These are phyloP conservation scores for Dryobota labecula DNA, from an alignment of 2,888 invertebrate species.

Conservation along the genomic window DNA sequence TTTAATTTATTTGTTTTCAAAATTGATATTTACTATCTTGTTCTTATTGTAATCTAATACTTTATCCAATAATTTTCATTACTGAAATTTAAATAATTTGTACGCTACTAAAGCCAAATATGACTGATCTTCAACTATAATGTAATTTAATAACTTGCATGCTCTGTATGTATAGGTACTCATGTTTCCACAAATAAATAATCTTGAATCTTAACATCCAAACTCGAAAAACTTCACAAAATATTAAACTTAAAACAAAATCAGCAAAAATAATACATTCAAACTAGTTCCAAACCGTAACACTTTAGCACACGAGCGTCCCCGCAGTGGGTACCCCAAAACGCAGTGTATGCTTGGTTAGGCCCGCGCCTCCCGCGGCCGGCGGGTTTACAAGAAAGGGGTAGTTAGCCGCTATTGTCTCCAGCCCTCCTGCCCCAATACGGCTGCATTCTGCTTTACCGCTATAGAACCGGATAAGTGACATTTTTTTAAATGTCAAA, in stretches of 20 bases:
- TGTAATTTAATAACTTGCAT: too few relatives aligned
- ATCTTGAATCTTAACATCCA: not conserved
- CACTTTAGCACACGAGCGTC: constrained; percentile 70
- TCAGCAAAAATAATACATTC: not conserved
- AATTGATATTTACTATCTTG: too few relatives aligned
- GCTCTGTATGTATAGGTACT: too few relatives aligned
- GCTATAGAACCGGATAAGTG: constrained; percentile 74
- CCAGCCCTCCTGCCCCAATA: constrained; percentile 82
- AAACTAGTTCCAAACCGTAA: constrained; percentile 21
- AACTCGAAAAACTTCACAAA: not conserved
- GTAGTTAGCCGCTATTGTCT: constrained; percentile 90
- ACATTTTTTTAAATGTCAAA: constrained; percentile 71
- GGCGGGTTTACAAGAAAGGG: constrained; percentile 87
- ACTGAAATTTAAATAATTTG: too few relatives aligned
- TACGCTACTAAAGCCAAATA: too few relatives aligned
- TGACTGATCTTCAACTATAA: too few relatives aligned
- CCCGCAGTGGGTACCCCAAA: constrained; percentile 83
- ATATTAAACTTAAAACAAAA: not conserved
- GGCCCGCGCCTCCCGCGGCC: constrained; percentile 85
- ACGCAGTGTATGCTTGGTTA: constrained; percentile 89
- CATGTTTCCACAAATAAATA: too few relatives aligned
- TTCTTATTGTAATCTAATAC: too few relatives aligned
- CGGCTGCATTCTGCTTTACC: constrained; percentile 70
- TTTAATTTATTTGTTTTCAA: too few relatives aligned
- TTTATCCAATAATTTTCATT: too few relatives aligned